These are phyloP conservation scores for Arrhopalites spinosus DNA, from an alignment of 2,888 invertebrate genomes.

Conservation along the genomic window DNA sequence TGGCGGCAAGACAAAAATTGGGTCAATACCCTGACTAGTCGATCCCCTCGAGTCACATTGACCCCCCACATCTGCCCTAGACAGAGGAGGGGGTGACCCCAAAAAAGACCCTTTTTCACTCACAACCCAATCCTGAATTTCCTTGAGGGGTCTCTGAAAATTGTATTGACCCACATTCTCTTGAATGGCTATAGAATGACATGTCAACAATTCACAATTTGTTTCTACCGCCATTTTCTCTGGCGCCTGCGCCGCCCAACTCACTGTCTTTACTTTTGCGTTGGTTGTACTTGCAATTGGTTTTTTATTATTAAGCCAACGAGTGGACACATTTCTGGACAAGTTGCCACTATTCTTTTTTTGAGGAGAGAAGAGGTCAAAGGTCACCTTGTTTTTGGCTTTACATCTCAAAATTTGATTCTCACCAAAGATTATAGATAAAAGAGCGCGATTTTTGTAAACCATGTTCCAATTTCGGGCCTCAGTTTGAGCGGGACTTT, in stretches of 20 bases:
- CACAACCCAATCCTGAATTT: neutral
- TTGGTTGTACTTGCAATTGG: neutral
- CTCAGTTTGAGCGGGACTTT: neutral
- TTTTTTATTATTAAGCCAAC: neutral
- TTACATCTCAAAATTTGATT: neutral
- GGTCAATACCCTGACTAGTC: no score
- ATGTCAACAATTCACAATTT: neutral
- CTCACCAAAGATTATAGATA: neutral
- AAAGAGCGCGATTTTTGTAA: neutral
- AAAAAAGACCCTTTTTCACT: neutral
- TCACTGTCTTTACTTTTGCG: neutral
- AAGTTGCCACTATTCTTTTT: neutral
- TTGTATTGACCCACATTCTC: neutral
- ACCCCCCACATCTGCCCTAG: neutral
- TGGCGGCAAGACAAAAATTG: neutral
- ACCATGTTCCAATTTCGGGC: neutral
- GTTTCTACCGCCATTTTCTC: neutral
- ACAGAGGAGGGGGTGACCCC: no score
- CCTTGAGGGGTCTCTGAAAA: neutral
- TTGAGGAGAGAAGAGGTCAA: neutral
- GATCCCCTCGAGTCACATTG: neutral
- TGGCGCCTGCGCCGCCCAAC: neutral
- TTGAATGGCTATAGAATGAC: neutral
- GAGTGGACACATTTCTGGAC: neutral
- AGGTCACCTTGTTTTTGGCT: neutral